These are phyloP conservation scores for Neotoma lepida DNA, from an alignment of 2,113 vertebrate genomes.

Conservation along the genomic window DNA sequence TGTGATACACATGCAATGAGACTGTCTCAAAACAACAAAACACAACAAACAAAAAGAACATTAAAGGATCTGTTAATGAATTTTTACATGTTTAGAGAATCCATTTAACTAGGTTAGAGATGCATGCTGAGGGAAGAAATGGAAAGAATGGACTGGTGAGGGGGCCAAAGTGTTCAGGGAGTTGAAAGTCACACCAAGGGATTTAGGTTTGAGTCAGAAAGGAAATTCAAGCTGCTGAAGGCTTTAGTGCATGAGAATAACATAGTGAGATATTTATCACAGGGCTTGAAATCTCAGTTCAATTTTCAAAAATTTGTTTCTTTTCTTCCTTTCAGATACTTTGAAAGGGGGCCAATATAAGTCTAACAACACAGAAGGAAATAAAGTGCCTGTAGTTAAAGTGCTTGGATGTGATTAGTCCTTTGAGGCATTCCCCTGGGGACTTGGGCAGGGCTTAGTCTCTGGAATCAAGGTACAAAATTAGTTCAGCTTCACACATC, in stretches of 20 bases:
- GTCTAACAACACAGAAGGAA: conserved; percentile 65
- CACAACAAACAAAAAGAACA: background rate
- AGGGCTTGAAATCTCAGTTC: conserved; percentile 64
- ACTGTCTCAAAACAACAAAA: background rate
- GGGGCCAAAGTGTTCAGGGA: background rate
- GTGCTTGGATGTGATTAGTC: conserved; percentile 54
- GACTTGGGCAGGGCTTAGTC: conserved; percentile 48
- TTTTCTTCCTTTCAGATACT: conserved; percentile 64
- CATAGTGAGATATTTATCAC: conserved; percentile 49
- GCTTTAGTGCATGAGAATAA: conserved; percentile 56
- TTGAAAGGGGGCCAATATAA: conserved; percentile 47
- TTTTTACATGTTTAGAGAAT: background rate
- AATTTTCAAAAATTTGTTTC: conserved; percentile 65
- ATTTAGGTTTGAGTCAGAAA: conserved; percentile 58
- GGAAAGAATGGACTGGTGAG: background rate
- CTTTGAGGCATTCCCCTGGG: background rate
- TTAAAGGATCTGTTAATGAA: background rate
- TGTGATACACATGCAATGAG: background rate
- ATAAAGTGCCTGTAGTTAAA: conserved; percentile 70
- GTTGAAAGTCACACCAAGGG: conserved; percentile 24
- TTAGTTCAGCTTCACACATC: conserved; percentile 33
- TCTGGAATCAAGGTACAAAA: conserved; percentile 52
- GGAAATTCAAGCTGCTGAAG: conserved; percentile 35
- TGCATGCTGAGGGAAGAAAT: conserved; percentile 5
- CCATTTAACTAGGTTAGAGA: conserved; percentile 30